These are phyloP conservation scores for Osmoderma eremita DNA, from an alignment of 2,888 invertebrate species.

Conservation along the genomic window DNA sequence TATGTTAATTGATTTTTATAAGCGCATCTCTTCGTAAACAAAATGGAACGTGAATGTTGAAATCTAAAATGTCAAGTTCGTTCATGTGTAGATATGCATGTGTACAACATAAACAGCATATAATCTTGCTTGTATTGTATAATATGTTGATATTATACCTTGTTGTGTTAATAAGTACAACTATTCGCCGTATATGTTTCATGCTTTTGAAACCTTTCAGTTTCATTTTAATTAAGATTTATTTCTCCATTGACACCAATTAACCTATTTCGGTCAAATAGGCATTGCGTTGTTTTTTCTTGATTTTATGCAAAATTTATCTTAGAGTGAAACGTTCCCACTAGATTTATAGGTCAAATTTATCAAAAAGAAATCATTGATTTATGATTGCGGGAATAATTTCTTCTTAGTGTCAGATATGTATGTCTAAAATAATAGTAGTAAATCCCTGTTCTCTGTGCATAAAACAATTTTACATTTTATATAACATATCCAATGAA, in stretches of 20 bases:
- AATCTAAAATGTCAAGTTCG: constrained; percentile 37
- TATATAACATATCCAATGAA: too few relatives aligned
- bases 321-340: neutral
- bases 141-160: too few relatives aligned
- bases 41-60: constrained; percentile 23
- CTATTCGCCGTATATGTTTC: neutral
- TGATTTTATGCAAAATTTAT: neutral
- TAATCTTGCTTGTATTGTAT: too few relatives aligned
- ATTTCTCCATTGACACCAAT: constrained; percentile 26
- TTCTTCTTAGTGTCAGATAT: too few relatives aligned
- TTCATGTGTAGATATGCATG: neutral
- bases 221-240: constrained; percentile 26
- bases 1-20: constrained; percentile 35
- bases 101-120: too few relatives aligned
- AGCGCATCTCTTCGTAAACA: constrained; percentile 18
- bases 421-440: too few relatives aligned
- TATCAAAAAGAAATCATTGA: too few relatives aligned
- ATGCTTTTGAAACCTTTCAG: constrained; percentile 24
- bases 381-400: too few relatives aligned
- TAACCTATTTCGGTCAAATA: constrained; percentile 23
- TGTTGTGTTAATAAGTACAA: too few relatives aligned
- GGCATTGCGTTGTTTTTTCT: neutral
- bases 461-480: too few relatives aligned
- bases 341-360: neutral
- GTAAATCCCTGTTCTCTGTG: too few relatives aligned